These are phyloP conservation scores for Lerista edwardsae DNA, from an alignment of 2,797 vertebrate species.

Conservation along the genomic window DNA sequence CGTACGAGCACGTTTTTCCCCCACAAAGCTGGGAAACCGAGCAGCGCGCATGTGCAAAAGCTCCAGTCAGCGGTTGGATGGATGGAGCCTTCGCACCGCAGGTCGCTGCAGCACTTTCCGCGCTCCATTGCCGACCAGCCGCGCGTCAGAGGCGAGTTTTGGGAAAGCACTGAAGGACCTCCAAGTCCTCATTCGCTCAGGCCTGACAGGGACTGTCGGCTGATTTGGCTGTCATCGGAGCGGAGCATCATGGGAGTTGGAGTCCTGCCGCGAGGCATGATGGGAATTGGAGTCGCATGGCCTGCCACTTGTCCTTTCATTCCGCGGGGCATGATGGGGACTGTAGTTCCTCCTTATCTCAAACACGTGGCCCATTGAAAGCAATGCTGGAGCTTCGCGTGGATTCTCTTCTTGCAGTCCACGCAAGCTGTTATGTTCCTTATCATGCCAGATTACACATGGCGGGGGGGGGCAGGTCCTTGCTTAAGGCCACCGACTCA, in stretches of 20 bases:
- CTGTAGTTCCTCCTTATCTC: slow-evolving; percentile 25
- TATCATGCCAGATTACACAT: too few species aligned
- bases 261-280: background rate
- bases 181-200: accelerated
- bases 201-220: slow-evolving; percentile 37
- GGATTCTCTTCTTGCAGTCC: too few species aligned
- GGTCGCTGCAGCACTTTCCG: background rate
- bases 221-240: background rate
- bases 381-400: too few species aligned
- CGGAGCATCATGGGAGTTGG: slow-evolving; percentile 28
- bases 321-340: slow-evolving; percentile 14
- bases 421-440: too few species aligned
- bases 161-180: background rate
- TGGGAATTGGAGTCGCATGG: slow-evolving; percentile 38
- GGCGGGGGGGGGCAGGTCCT: too few species aligned
- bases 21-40: background rate
- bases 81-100: background rate
- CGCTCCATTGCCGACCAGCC: background rate
- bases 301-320: background rate
- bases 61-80: slow-evolving; percentile 45
- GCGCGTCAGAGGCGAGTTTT: slow-evolving; percentile 22
- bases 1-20: too few species aligned
- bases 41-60: slow-evolving; percentile 8
- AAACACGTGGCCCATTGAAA: too few species aligned
- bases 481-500: too few species aligned